These are phyloP conservation scores for Noctuana brunneofusca DNA, from an alignment of 2,888 invertebrate species.

Conservation along the genomic window DNA sequence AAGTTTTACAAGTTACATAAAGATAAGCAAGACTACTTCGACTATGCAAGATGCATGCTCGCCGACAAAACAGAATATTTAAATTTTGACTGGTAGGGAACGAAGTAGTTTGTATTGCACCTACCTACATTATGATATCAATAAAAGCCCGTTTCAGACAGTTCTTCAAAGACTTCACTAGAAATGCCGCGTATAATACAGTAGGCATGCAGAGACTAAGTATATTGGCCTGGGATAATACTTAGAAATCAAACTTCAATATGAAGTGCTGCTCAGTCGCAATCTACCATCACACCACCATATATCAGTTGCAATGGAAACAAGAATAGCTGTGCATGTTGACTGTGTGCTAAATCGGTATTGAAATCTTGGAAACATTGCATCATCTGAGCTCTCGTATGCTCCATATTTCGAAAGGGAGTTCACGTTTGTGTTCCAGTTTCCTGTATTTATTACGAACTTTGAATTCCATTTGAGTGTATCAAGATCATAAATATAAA, in stretches of 20 bases:
- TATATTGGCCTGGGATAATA: background rate
- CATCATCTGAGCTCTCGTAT: slow-evolving; percentile 48
- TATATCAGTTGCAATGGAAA: slow-evolving; percentile 36
- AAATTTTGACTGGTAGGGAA: too few relatives aligned
- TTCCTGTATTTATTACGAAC: slow-evolving; percentile 22
- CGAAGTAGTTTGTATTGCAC: too few relatives aligned
- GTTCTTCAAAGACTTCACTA: too few relatives aligned
- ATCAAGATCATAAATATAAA: slow-evolving; percentile 21
- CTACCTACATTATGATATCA: too few relatives aligned
- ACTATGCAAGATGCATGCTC: too few relatives aligned
- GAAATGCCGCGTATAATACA: too few relatives aligned
- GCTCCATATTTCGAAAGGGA: slow-evolving; percentile 40
- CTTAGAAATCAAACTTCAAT: slow-evolving; percentile 22
- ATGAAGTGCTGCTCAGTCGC: slow-evolving; percentile 24
- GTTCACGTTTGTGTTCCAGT: slow-evolving; percentile 28
- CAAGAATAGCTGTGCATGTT: slow-evolving; percentile 49
- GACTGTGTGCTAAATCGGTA: slow-evolving; percentile 53
- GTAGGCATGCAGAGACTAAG: background rate
- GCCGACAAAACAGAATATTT: too few relatives aligned
- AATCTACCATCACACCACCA: slow-evolving; percentile 8
- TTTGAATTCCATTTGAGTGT: slow-evolving; percentile 19
- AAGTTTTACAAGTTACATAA: too few relatives aligned
- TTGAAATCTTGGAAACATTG: slow-evolving; percentile 48
- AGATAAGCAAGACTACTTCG: too few relatives aligned
- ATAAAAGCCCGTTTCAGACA: too few relatives aligned